phyloP scores from a whole-genome alignment of 2,888 invertebrate genomes.

The Heliothis peltigera region DNA sequence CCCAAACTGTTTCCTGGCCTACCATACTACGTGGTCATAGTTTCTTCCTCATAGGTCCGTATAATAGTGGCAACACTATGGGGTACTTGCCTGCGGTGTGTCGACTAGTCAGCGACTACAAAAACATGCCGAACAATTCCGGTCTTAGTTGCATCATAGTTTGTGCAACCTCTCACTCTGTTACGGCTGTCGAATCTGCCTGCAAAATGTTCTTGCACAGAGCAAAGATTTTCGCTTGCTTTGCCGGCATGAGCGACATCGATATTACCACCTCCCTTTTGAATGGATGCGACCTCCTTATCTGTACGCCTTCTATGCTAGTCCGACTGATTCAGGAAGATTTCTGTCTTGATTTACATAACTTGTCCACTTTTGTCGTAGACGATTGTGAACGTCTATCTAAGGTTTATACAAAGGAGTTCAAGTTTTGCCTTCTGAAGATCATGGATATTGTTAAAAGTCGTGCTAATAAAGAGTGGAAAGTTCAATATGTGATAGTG shows the following conservation, averaged over 20 bases:
- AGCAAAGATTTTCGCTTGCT: conserved; percentile 78
- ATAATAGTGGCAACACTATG: conserved; percentile 92
- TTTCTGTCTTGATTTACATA: conserved; percentile 89
- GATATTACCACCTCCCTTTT: conserved; percentile 84
- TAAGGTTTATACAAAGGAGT: conserved; percentile 85
- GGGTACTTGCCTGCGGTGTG: conserved; percentile 92
- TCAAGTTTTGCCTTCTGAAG: conserved; percentile 81
- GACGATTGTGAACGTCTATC: conserved; percentile 92
- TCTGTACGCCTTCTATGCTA: conserved; percentile 91
- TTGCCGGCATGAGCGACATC: conserved; percentile 81
- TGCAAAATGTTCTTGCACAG: conserved; percentile 81
- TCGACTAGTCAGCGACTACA: conserved; percentile 87
- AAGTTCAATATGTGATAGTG: conserved; percentile 90
- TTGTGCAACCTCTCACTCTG: conserved; percentile 90
- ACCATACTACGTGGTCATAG: conserved; percentile 91
- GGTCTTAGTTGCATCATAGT: conserved; percentile 92
- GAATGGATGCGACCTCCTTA: conserved; percentile 92
- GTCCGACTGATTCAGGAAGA: conserved; percentile 83
- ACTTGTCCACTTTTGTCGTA: conserved; percentile 92
- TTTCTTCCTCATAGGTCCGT: conserved; percentile 91
- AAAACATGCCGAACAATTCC: conserved; percentile 72
- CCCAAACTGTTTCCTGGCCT: conserved; percentile 93
- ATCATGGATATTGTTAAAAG: conserved; percentile 83
- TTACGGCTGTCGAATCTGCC: conserved; percentile 81
- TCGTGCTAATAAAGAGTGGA: conserved; percentile 79